Evolutionary conservation across 2,888 invertebrate species (phyloP), one percentile per base, ranked within the genome.

Genomic region (Pyrrhosoma nymphula): DNA sequence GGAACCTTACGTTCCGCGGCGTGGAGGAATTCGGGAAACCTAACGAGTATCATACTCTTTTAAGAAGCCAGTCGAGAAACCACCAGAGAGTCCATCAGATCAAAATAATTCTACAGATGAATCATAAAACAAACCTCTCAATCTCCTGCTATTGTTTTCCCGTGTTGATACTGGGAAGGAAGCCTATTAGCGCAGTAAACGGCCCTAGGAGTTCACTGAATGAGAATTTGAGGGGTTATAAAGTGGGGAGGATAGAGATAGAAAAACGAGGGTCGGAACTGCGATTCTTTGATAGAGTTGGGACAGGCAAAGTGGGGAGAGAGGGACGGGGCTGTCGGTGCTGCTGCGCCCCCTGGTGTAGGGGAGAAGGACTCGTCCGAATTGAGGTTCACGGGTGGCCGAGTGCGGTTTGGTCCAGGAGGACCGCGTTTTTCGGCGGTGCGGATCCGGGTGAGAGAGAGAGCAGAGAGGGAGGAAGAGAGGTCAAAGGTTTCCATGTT

Each of bases 311-410:
- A 82, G 30, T 35, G 18, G 82, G 12, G 82, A 82, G 69, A 60
- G 69, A n/a, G 23, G 10, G 1, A 69, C 1, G n/a, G n/a, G 16
- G 23, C 26, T 26, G 69, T 26, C 10, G 16, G 6, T 12, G 16
- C 6, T 60, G 60, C 60, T 60, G 60, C 69, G 69, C 26, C 69
- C 23, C 10, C 69, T 14, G 60, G 12, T 20, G 12, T 23, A 35
- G 30, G 82, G 82, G 82, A 82, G 82, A 35, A 82, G 30, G 35
- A 82, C 82, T 82, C n/a, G 82, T 30, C 82, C 82, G 82, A 82
- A 82, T 82, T 30, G 30, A 18, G 82, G 82, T 82, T 82, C 82
- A 82, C 82, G 82, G 82, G 82, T 82, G 82, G 82, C 82, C 82
- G 82, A 35, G 35, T 82, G 82, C 35, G 82, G 82, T 82, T 82